A percentile compares a stretch with the other conserved stretches of the same genome.
These are phyloP conservation scores for Brenthis hecate DNA, from an alignment of 2,888 invertebrate species.

Conservation along the genomic window DNA sequence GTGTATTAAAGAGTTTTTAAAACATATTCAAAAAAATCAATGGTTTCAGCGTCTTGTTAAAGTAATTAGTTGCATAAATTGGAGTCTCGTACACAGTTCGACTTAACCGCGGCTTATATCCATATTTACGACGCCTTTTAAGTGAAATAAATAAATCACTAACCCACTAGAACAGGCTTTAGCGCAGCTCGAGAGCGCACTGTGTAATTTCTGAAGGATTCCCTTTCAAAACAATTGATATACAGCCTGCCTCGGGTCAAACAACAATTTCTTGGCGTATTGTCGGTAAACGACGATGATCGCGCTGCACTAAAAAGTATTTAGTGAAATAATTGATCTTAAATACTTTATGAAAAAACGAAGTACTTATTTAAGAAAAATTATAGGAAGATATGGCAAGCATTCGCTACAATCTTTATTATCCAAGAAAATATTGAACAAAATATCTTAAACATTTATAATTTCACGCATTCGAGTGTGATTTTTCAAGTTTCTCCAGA, in stretches of 20 bases:
- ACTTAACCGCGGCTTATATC: constrained; percentile 32
- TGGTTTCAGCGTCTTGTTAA: constrained; percentile 30
- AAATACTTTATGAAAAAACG: neutral
- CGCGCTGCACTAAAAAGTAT: constrained; percentile 26
- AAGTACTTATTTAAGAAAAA: neutral
- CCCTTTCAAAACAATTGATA: constrained; percentile 59
- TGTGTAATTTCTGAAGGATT: constrained; percentile 66
- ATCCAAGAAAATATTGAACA: neutral
- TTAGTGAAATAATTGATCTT: constrained; percentile 24
- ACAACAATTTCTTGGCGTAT: constrained; percentile 44
- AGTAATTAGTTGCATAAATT: constrained; percentile 38
- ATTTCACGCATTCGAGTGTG: constrained; percentile 77
- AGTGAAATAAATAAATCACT: constrained; percentile 77
- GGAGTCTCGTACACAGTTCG: constrained; percentile 30
- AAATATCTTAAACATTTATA: constrained; percentile 48
- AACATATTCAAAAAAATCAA: constrained; percentile 10
- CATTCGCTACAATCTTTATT: neutral
- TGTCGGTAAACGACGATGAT: constrained; percentile 39
- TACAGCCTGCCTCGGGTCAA: constrained; percentile 53
- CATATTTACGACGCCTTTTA: constrained; percentile 65
- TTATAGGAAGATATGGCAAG: neutral
- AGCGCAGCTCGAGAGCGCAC: constrained; percentile 47
- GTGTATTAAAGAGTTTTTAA: neutral
- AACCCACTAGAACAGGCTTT: constrained; percentile 50
- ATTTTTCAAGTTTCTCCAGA: constrained; percentile 79